Evolutionary conservation across 2,797 vertebrate genomes (phyloP).

Genomic region (Florisuga fusca): DNA sequence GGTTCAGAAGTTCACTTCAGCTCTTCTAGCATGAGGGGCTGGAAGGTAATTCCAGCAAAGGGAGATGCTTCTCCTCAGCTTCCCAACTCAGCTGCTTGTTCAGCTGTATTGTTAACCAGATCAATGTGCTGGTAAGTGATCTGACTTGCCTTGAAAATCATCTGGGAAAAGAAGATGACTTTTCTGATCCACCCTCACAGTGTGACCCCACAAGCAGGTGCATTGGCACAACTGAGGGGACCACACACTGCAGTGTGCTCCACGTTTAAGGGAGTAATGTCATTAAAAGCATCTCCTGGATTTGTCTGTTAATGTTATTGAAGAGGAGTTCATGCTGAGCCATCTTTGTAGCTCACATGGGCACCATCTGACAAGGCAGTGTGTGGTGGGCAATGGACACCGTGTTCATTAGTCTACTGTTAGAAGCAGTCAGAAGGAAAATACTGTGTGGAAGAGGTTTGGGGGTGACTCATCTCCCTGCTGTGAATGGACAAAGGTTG

Average conservation of each 20-base stretch:
- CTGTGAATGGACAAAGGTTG: background rate
- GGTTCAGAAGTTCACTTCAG: background rate
- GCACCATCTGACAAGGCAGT: background rate
- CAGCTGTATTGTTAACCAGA: background rate
- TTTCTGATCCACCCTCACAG: background rate
- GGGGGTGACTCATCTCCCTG: background rate
- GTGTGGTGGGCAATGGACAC: background rate
- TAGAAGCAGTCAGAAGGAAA: background rate
- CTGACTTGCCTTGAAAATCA: background rate
- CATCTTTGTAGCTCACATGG: background rate
- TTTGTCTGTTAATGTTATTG: background rate
- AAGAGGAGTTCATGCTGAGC: background rate
- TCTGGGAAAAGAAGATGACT: background rate
- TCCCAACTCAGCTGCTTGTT: background rate
- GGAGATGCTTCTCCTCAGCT: background rate
- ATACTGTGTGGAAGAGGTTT: background rate
- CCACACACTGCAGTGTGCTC: rapidly evolving
- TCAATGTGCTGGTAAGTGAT: background rate
- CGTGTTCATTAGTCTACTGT: background rate
- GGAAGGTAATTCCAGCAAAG: background rate
- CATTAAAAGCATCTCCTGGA: background rate
- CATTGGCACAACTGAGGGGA: rapidly evolving
- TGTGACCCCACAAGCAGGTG: background rate
- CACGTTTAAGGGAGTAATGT: background rate
- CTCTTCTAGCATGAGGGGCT: background rate